Conservation (phyloP, 92 coral and sea anemone species). For the Phenganax stokvisi region DNA sequence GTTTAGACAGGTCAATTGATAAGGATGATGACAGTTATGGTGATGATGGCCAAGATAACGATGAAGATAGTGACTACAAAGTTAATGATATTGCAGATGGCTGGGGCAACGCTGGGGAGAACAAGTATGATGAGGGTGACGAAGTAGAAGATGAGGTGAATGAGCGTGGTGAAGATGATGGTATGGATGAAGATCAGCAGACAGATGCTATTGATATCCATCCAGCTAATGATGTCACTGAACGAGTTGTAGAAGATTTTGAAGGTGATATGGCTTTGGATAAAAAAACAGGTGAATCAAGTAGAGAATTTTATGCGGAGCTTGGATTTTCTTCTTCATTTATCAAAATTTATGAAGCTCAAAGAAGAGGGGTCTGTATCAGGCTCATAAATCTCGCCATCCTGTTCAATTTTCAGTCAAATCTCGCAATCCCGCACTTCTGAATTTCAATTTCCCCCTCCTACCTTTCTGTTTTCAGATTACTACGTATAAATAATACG, state of each 20-base stretch:
- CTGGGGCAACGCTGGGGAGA: no score
- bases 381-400: no score
- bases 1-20: not conserved
- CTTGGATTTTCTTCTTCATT: no score
- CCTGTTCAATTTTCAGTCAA: no score
- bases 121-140: not conserved
- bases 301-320: not conserved
- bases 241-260: slow-evolving; percentile 19
- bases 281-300: not conserved
- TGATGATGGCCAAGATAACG: not conserved
- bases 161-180: not conserved
- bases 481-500: no score
- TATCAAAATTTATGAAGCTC: no score
- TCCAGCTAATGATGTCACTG: not conserved
- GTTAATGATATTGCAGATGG: not conserved
- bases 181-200: not conserved
- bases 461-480: no score
- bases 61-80: not conserved
- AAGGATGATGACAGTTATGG: not conserved
- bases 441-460: no score
- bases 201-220: not conserved
- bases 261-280: slow-evolving; percentile 9
- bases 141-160: not conserved
- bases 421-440: no score
- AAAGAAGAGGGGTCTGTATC: no score